Base-by-base conservation (phyloP, 2,888 invertebrate genomes). In the Zaprionus obscuricornis region DNA sequence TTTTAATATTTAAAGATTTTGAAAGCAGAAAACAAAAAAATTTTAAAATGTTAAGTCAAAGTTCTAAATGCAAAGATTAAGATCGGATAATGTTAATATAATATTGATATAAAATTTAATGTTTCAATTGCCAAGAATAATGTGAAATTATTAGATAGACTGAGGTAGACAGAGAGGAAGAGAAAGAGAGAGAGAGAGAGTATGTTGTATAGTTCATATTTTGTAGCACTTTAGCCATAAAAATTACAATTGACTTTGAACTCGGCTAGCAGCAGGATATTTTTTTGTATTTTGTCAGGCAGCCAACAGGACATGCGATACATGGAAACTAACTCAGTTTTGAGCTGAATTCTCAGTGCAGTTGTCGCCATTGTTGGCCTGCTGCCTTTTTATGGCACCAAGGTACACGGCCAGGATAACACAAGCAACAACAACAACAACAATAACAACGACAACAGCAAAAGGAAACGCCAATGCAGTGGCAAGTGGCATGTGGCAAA, bases 221-320 rank as follows among this genome's bases (percentile, higher is more conserved):
- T 59, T 57, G 66, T 76, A 60, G 85, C 82, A 70, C 64, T 77
- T 81, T 49, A 57, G n/a, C 74, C 72, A 79, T 82, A 85, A 74
- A 84, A 85, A 85, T 79, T 68, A 77, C 78, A 85, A 77, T 79
- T 79, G 78, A 79, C 78, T 79, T 79, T 79, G 78, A 79, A 79
- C 78, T 82, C 74, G 47, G 46, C 72, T 33, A 76, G 70, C 78
- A 78, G 83, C 82, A 68, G 74, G 82, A 64, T 51, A 66, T 66
- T 71, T 73, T 31, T 39, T 63, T 24, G 29, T 51, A 62, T 66
- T 67, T 85, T 82, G 85, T 76, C 72, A 82, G 64, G 58, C 52
- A 68, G 75, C 78, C 79, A 75, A 82, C 49, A 60, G 74, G 74
- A 74, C 56, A 43, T 54, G 43, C 66, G 62, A 65, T 76, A 76